These are phyloP conservation scores for Mungos mungo DNA, from an alignment of 2,113 vertebrate genomes.

Conservation along the genomic window DNA sequence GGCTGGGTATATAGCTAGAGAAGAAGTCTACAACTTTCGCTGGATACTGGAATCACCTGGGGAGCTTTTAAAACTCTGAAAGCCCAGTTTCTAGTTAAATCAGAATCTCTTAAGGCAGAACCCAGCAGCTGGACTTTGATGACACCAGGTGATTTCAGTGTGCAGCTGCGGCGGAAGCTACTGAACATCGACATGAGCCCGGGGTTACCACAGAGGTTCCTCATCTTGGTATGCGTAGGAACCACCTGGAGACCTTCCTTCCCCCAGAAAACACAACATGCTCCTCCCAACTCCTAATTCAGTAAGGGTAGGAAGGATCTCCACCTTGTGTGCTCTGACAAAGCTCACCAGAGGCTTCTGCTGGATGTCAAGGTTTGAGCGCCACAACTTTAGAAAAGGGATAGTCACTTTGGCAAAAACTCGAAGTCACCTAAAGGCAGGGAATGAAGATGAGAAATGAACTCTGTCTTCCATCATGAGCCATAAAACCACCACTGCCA, in stretches of 20 bases:
- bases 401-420: not conserved
- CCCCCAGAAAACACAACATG: too few relatives aligned
- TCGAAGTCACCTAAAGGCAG: not conserved
- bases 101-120: not conserved
- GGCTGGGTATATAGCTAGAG: not conserved
- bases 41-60: not conserved
- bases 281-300: not conserved
- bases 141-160: not conserved
- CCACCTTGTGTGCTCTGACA: not conserved
- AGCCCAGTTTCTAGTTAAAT: not conserved
- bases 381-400: not conserved
- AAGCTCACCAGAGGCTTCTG: not conserved
- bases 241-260: not conserved
- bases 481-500: not conserved
- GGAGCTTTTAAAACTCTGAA: not conserved
- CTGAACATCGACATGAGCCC: not conserved
- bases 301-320: not conserved
- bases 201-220: not conserved
- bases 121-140: not conserved
- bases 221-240: not conserved
- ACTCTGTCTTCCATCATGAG: not conserved
- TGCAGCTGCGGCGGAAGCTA: not conserved
- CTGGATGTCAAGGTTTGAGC: not conserved
- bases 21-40: not conserved
- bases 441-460: not conserved